Evolutionary conservation across 37 sponge, comb jelly and placozoan species (phyloP).

Genomic region (Geodia barretti): DNA sequence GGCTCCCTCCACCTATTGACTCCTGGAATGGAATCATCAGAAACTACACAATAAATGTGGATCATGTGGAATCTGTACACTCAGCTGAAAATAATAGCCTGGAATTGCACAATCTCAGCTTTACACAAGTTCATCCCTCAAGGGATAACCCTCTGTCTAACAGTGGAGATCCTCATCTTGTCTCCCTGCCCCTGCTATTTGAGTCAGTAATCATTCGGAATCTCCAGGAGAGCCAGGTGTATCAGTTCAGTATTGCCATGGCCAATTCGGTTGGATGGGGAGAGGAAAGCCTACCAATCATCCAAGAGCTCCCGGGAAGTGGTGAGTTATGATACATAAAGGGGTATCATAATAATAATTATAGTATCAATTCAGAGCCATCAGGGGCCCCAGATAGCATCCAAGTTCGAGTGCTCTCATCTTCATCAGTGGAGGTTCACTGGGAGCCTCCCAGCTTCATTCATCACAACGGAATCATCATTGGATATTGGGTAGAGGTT

Average conservation of each 20-base stretch:
- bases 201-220: not conserved
- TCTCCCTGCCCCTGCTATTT: not conserved
- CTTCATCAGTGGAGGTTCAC: not conserved
- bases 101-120: not conserved
- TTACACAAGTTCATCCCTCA: not conserved
- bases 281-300: not conserved
- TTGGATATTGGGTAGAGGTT: not conserved
- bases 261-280: constrained; percentile 4
- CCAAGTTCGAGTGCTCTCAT: not conserved
- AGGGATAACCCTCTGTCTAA: not conserved
- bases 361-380: not conserved
- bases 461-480: not conserved
- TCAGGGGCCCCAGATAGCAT: not conserved
- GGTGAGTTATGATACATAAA: no score
- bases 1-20: not conserved
- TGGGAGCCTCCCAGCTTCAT: not conserved
- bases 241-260: not conserved
- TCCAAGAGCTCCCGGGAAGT: not conserved
- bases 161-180: not conserved
- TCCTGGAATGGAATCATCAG: not conserved
- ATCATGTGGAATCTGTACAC: not conserved
- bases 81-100: no score
- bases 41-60: not conserved
- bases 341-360: no score
- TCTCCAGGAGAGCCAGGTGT: not conserved